Evolutionary conservation across 2,888 invertebrate genomes (phyloP).

Genomic region (Altica lythri): DNA sequence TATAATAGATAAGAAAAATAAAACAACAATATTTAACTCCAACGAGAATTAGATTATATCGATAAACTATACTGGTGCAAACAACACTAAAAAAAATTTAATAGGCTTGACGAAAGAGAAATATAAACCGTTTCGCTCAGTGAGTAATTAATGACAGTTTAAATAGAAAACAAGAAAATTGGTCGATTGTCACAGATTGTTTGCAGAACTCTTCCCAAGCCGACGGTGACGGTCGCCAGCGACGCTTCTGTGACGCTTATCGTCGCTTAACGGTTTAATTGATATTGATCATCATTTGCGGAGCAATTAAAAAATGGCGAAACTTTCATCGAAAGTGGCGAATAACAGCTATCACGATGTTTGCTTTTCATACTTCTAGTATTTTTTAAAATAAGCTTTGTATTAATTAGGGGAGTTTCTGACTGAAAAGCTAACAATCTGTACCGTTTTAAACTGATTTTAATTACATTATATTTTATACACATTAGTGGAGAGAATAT

Average conservation of each 20-base stretch:
- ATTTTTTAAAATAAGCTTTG: too few species aligned
- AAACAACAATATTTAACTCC: too few species aligned
- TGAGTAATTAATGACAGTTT: constrained; percentile 13
- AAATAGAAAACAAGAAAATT: constrained; percentile 13
- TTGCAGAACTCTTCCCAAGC: constrained; percentile 3
- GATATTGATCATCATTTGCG: constrained; percentile 9
- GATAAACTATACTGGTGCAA: constrained; percentile 2
- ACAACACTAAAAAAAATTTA: constrained; percentile 1
- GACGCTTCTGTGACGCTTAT: neutral
- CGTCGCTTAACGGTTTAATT: constrained; percentile 2
- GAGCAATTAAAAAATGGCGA: constrained; percentile 11
- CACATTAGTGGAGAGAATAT: too few species aligned
- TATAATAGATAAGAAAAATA: too few species aligned
- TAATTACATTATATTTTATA: too few species aligned
- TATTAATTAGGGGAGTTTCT: too few species aligned
- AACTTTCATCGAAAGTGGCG: constrained; percentile 2
- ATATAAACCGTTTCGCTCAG: neutral
- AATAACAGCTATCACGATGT: neutral
- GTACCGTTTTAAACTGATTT: too few species aligned
- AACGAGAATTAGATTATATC: too few species aligned
- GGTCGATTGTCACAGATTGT: constrained; percentile 16
- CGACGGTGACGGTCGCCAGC: neutral
- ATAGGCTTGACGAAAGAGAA: neutral
- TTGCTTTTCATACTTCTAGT: neutral
- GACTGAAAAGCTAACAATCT: too few species aligned